These are phyloP conservation scores for Sciaenops ocellatus DNA, from an alignment of 2,797 vertebrate species.

Conservation along the genomic window DNA sequence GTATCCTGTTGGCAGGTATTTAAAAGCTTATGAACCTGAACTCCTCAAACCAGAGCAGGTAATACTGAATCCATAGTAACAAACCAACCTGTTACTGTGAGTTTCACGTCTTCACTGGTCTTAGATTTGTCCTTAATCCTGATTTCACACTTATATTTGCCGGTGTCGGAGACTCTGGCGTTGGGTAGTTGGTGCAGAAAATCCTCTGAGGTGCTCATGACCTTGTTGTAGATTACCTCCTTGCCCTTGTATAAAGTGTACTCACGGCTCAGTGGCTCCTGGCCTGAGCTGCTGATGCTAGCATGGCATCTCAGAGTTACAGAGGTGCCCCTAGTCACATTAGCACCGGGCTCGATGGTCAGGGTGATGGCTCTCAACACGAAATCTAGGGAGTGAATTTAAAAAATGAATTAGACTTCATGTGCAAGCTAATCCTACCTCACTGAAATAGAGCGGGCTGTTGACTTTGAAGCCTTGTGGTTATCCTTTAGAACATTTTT, in stretches of 20 bases:
- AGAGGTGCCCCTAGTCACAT: conserved; percentile 69
- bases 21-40: not conserved
- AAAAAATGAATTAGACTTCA: not conserved
- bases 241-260: conserved; percentile 77
- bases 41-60: not conserved
- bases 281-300: conserved; percentile 14
- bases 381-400: conserved; percentile 44
- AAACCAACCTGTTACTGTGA: conserved; percentile 79
- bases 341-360: conserved; percentile 62
- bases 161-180: conserved; percentile 70
- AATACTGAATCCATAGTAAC: not conserved
- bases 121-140: fast-evolving
- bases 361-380: conserved; percentile 60
- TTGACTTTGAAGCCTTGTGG: not conserved
- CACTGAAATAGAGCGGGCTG: not conserved
- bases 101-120: conserved; percentile 24
- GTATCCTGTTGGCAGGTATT: not conserved
- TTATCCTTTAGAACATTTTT: no score
- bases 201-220: conserved; percentile 39
- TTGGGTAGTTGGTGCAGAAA: conserved; percentile 55
- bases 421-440: not conserved
- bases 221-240: conserved; percentile 41
- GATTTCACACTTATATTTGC: conserved; percentile 78
- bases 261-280: conserved; percentile 4
- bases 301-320: conserved; percentile 76